Base-by-base conservation (phyloP, 2,888 invertebrate species). In the Gerris lacustris region DNA sequence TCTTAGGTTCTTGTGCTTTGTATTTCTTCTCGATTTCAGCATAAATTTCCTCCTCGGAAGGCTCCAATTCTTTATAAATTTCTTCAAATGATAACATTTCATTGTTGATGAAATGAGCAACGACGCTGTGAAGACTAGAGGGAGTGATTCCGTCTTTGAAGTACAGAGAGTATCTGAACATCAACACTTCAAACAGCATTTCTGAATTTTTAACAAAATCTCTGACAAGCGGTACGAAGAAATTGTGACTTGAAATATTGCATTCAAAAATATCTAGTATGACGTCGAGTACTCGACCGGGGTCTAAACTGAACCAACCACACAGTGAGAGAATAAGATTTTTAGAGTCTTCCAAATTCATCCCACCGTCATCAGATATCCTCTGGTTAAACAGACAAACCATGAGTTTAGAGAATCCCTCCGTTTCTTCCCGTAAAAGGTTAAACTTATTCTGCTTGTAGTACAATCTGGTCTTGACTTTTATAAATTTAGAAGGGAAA, bases 401-500 rank as follows among this genome's bases (percentile, higher is more conserved):
- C 72, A 96, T 88, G 67, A 98, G 84, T 81, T 99, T 99, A 2
- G 98, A 92, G 83, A 96, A 99, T 6, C 99, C 99, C 84, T 99
- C 99, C 82, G 93, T 96, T 83, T 99, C 99, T 83, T 99, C 99
- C 70, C 99, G 87, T 79, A 98, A 91, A 77, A 99, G 85, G 83
- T 99, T 99, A 81, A 97, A 99, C 79, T 99, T 98, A 77, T 96
- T 89, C 82, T 99, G 99, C 81, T 99, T 99, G 81, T 98, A 99
- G 96, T 96, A 98, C 79, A 98, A 83, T 82, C 96, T 95, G 68
- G 98, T 98, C 84, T 97, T 98, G 72, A 95, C 91, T 86, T 96
- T 96, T 77, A 98, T 96, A 81, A 96, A 96, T 81, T 94, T 96
- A 67, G 93, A 92, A 80, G 92, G 92, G 82, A 94, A 94, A 76